A percentile compares a stretch with the other conserved stretches of the same genome.
Conservation (phyloP, 2,888 invertebrate species). For the Drosophila sordidula region DNA sequence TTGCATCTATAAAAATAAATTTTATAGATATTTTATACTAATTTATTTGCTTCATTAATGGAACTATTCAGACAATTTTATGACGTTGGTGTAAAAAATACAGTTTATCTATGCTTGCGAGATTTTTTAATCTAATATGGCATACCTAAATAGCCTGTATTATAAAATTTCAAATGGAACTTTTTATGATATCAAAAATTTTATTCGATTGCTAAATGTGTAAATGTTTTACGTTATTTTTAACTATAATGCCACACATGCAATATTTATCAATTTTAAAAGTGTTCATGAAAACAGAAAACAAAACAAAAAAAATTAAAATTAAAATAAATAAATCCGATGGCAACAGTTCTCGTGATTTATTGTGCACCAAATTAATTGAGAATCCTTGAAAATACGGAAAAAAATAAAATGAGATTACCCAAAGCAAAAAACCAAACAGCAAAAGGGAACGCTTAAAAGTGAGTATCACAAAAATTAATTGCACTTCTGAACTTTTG, state of each 20-base stretch:
- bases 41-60: not conserved
- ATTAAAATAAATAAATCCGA: conserved; percentile 13
- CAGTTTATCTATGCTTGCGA: too few relatives aligned
- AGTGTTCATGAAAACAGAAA: conserved; percentile 18
- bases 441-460: conserved; percentile 30
- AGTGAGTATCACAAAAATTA: conserved; percentile 48
- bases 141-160: too few relatives aligned
- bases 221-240: not conserved
- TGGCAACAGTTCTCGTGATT: conserved; percentile 38
- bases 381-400: conserved; percentile 17
- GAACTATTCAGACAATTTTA: not conserved
- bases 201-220: not conserved
- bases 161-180: not conserved
- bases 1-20: not conserved
- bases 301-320: conserved; percentile 5
- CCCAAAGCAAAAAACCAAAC: conserved; percentile 26
- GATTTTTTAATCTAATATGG: too few relatives aligned
- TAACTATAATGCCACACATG: conserved; percentile 1
- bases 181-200: not conserved
- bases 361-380: conserved; percentile 49
- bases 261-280: conserved; percentile 32
- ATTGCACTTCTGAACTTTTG: conserved; percentile 65
- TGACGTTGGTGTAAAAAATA: not conserved
- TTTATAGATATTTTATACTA: not conserved
- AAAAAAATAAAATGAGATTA: conserved; percentile 13